phyloP scores from a whole-genome alignment of 2,113 vertebrate genomes.

The Ageneiosus marmoratus region DNA sequence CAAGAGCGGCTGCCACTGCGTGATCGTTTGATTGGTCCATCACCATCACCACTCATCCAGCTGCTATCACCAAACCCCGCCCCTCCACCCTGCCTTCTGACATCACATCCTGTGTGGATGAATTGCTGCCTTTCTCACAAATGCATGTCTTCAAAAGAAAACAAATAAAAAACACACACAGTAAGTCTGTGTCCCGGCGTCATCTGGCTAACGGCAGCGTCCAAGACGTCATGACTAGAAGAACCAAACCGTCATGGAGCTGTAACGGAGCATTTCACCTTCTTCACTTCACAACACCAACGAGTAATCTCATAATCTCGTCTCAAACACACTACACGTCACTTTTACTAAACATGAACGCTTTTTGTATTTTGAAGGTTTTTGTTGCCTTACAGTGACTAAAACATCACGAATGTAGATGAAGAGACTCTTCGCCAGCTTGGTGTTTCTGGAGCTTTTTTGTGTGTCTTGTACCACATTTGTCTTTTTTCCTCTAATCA shows the following conservation, averaged over 20 bases:
- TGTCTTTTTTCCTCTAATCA: slow-evolving; percentile 81
- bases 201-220: slow-evolving; percentile 73
- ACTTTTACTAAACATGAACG: slow-evolving; percentile 77
- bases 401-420: slow-evolving; percentile 49
- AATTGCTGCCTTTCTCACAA: slow-evolving; percentile 83
- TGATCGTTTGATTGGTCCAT: slow-evolving; percentile 87
- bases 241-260: slow-evolving; percentile 52
- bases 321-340: slow-evolving; percentile 85
- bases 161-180: neutral
- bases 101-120: slow-evolving; percentile 81
- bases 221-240: slow-evolving; percentile 72
- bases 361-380: slow-evolving; percentile 81
- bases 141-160: slow-evolving; percentile 74
- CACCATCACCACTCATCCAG: slow-evolving; percentile 85
- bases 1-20: slow-evolving; percentile 97
- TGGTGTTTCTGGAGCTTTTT: slow-evolving; percentile 76
- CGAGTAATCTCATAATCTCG: slow-evolving; percentile 46
- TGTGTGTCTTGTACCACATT: slow-evolving; percentile 55
- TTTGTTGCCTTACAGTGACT: slow-evolving; percentile 63
- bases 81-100: slow-evolving; percentile 75
- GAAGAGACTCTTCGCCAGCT: slow-evolving; percentile 52
- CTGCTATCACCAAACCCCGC: slow-evolving; percentile 68
- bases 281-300: slow-evolving; percentile 52
- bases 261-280: neutral
- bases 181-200: neutral